phyloP scores from a whole-genome alignment of 2,797 vertebrate species.

The Gobio occitaniae region DNA sequence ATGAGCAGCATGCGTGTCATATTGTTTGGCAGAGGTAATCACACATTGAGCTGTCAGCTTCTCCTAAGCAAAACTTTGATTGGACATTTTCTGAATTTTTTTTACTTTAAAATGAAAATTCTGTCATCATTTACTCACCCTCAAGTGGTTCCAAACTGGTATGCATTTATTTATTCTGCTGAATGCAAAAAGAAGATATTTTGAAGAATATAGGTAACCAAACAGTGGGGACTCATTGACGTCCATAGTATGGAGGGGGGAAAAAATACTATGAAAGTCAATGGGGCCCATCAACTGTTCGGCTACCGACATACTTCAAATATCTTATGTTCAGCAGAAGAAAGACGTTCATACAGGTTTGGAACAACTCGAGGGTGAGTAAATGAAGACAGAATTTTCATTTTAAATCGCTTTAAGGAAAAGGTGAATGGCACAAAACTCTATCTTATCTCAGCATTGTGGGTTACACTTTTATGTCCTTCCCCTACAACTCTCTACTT shows the following conservation, averaged over 20 bases:
- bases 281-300: too few species aligned
- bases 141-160: neutral
- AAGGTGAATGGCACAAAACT: neutral
- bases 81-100: neutral
- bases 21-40: neutral
- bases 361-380: neutral
- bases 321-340: too few species aligned
- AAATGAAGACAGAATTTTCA: neutral
- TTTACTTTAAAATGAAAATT: neutral
- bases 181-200: neutral
- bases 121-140: neutral
- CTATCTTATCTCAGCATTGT: neutral
- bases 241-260: too few species aligned
- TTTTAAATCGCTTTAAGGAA: neutral
- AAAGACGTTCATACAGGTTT: too few species aligned
- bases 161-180: too few species aligned
- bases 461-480: neutral
- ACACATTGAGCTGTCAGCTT: neutral
- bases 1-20: neutral
- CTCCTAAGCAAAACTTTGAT: neutral
- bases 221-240: neutral
- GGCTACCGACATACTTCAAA: too few species aligned
- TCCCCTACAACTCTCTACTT: slow-evolving; percentile 9
- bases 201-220: neutral
- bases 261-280: too few species aligned